Percentiles rank a stretch among this genome's conserved stretches.
Conservation (phyloP, 2,888 invertebrate species). For the Vesta saturnalis region DNA sequence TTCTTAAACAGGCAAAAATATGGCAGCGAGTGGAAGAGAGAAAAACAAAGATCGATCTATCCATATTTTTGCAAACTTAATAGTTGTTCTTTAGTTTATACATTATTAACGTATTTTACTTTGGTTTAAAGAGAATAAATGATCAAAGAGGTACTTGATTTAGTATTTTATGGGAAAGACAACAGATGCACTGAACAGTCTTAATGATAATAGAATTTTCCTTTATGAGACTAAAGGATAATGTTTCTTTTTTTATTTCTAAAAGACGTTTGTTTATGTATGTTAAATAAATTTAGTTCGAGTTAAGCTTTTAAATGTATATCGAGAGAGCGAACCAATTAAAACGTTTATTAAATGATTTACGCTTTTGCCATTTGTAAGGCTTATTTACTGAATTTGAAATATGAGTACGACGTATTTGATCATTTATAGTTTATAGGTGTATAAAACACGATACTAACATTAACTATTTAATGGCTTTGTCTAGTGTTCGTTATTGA, state of each 20-base stretch:
- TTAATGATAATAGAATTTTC: neutral
- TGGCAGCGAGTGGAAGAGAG: too few relatives aligned
- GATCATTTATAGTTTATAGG: slow-evolving; percentile 2
- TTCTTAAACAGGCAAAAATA: neutral
- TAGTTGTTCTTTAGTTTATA: slow-evolving; percentile 11
- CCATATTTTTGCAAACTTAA: neutral
- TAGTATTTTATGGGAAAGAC: slow-evolving; percentile 29
- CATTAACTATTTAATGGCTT: slow-evolving; percentile 5
- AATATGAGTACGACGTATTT: neutral
- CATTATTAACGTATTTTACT: slow-evolving; percentile 28
- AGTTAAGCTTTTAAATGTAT: too few relatives aligned
- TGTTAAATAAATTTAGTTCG: neutral
- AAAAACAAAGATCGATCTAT: too few relatives aligned
- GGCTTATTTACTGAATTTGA: slow-evolving; percentile 13
- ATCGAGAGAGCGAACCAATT: neutral
- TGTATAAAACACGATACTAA: neutral
- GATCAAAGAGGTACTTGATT: slow-evolving; percentile 29
- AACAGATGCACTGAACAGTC: slow-evolving; percentile 25
- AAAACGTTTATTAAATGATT: slow-evolving; percentile 1
- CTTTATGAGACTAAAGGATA: too few relatives aligned
- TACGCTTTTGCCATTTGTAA: slow-evolving; percentile 2
- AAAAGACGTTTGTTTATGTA: neutral
- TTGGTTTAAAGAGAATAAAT: slow-evolving; percentile 30
- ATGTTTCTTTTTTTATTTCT: too few relatives aligned
- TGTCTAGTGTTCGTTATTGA: neutral